These are phyloP conservation scores for Zosterops hypoxanthus DNA, from an alignment of 2,113 vertebrate species.

Conservation along the genomic window DNA sequence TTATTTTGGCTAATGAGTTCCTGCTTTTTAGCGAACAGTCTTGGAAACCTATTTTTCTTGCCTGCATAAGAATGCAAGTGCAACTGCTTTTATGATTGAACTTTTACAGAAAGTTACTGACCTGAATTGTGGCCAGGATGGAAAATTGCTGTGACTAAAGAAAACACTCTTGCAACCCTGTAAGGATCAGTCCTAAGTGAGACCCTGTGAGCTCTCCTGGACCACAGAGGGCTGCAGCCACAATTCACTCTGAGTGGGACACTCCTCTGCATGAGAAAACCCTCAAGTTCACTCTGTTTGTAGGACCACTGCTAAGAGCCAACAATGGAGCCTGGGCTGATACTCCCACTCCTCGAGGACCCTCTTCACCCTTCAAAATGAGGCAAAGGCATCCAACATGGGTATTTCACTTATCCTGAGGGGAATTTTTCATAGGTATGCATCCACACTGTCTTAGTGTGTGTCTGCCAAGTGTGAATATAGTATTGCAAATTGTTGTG, in stretches of 20 bases:
- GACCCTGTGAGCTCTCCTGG: not conserved
- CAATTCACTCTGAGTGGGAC: not conserved
- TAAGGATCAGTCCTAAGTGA: not conserved
- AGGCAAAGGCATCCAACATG: not conserved
- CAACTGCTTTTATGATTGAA: not conserved
- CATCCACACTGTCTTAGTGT: not conserved
- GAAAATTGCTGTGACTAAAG: not conserved
- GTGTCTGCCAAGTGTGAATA: not conserved
- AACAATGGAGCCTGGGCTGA: not conserved
- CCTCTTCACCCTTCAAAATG: not conserved
- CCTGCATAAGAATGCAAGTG: not conserved
- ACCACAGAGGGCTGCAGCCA: not conserved
- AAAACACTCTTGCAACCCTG: not conserved
- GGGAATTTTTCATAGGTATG: not conserved
- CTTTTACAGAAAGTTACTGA: not conserved
- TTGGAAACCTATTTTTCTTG: not conserved
- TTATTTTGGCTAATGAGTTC: not conserved
- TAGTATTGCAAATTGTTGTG: not conserved
- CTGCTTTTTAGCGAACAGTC: not conserved
- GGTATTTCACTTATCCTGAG: not conserved
- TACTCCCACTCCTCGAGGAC: accelerated
- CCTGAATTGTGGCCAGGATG: not conserved
- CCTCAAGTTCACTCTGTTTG: not conserved
- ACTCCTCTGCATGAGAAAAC: accelerated
- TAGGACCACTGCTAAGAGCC: not conserved